Base-by-base conservation (phyloP, 2,797 vertebrate species). In the Prunella strophiata region DNA sequence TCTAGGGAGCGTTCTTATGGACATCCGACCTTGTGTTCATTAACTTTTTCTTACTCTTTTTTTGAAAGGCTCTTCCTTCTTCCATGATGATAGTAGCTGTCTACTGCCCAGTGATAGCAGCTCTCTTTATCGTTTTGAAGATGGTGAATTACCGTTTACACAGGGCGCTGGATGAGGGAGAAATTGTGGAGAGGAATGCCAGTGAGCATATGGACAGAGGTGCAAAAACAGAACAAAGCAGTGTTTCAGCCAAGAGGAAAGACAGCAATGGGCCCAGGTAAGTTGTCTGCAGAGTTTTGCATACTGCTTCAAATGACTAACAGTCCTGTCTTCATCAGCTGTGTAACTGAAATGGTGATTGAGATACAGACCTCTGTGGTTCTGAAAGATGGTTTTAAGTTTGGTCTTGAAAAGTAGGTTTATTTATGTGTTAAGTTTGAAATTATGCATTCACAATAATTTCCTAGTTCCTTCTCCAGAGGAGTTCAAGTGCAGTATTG, bases 71-170 rank as follows among this genome's bases (percentile, higher is more conserved):
- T 47, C 98, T 99, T 97, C 99, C 99, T 80, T 99, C 99, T 94
- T 99, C 99, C 95, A 99, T 99, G 99, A 98, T 99, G 97, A 99
- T 99, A 84, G 99, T 99, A 95, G 99, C 99, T 91, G 98, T 99
- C 98, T 99, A 99, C 98, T 99, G 99, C 93, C 99, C 99, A 7
- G 99, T 99, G 96, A 99, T 99, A 76, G 99, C 98, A 75, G 98
- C 98, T 97, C 98, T 99, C 97, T 99, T 99, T 96, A 98, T 99
- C 96, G 98, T 99, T 98, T 98, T 99, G 97, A 99, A 99, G 98
- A 98, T 98, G 94, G 98, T 99, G 96, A 99, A 99, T 97, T 99
- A 99, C 98, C 98, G 99, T 89, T 98, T 99, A 95, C 99, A 99
- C 97, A 98, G 98, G 91, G 99, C 99, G 36, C 98, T 99, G 97